Base-by-base conservation (phyloP, 2,113 vertebrate genomes). In the Baryphthengus martii region DNA sequence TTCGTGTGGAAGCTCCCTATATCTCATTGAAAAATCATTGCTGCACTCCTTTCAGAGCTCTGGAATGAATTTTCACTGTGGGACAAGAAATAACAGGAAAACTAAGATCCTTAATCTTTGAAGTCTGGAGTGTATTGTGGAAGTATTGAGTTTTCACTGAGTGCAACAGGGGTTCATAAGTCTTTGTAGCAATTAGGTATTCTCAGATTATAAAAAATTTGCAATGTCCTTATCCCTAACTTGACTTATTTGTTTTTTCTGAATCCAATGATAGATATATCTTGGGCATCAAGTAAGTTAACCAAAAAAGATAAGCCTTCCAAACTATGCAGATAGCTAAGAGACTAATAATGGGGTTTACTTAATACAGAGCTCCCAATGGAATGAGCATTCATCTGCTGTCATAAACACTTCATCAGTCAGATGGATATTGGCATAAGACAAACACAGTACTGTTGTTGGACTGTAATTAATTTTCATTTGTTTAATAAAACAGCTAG, bases 61-160 rank as follows among this genome's bases (percentile, higher is more conserved):
- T 90, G 79, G 19, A 55, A 81, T 92, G 92, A 58, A 84, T 95
- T 93, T 90, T 84, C 76, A 35, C 29, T 19, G 31, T 73, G 42
- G 29, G 63, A 71, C 84, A 95, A 80, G n/a, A 90, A 93, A 50
- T 86, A 92, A 55, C 76, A 78, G 76, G 68, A 90, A 93, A 66
- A 13, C 6, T 58, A 66, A 83, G n/a, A 45, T 62, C 14, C 53
- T 87, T 72, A 68, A n/a, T 73, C 33, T 90, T 73, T 40, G 40
- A 65, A 70, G 53, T 82, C 45, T 95, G 53, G 17, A 85, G 15
- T 52, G 9, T 74, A 28, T 71, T 26, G 39, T 55, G 42, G 33
- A 76, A 74, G 45, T 55, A 50, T 73, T 88, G 78, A 35, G 4
- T 65, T 95, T 95, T 92, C 56, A 47, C 26, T 50, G 21, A 70